Evolutionary conservation across 2,113 vertebrate genomes (phyloP).

Genomic region (Aplodontia rufa): DNA sequence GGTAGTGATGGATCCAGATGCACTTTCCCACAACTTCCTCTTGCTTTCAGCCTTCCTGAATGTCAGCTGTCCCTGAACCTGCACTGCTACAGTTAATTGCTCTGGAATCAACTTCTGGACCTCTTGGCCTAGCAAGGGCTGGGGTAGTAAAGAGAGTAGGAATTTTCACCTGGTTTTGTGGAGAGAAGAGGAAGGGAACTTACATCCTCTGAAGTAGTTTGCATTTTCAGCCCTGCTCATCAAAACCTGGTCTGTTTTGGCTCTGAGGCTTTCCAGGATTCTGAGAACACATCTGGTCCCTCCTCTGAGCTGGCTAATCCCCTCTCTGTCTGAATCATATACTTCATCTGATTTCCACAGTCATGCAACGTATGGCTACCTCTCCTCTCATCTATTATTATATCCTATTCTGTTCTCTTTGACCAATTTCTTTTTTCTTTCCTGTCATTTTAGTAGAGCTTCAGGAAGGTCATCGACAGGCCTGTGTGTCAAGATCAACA

Average conservation of each 20-base stretch:
- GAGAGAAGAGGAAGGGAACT: not conserved
- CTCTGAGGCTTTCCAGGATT: not conserved
- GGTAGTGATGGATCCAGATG: not conserved
- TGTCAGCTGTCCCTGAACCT: not conserved
- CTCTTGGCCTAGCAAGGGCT: not conserved
- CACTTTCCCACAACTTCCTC: too few species aligned
- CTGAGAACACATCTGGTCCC: too few species aligned
- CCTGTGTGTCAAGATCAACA: not conserved
- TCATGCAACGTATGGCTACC: not conserved
- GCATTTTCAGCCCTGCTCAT: not conserved
- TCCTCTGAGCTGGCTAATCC: not conserved
- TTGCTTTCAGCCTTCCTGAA: not conserved
- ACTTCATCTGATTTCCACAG: not conserved
- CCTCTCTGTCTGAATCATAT: not conserved
- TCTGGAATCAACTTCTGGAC: not conserved
- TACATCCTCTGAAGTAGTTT: too few species aligned
- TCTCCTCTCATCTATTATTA: not conserved
- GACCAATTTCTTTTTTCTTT: not conserved
- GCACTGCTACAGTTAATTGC: not conserved
- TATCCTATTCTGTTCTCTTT: not conserved
- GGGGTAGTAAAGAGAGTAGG: too few species aligned
- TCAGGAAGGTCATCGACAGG: not conserved
- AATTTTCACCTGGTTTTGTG: not conserved
- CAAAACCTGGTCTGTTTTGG: not conserved
- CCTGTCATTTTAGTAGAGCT: not conserved